Percentiles rank a stretch among this genome's conserved stretches.
Conservation (phyloP, 2,797 vertebrate genomes). For the Uromys caudimaculatus region DNA sequence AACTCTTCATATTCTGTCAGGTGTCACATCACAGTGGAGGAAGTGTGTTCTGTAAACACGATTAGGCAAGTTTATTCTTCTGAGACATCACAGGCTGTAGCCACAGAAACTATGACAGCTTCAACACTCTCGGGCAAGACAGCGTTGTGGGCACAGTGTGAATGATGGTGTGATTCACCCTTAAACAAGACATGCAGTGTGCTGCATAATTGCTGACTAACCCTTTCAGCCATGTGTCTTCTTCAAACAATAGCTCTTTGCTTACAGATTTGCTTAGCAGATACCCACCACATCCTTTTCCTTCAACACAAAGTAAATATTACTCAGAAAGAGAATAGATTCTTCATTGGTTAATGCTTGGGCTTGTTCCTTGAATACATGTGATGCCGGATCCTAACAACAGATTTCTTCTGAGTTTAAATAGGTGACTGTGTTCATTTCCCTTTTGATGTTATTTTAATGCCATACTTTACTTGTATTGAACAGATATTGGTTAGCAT, state of each 20-base stretch:
- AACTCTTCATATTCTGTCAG: not conserved
- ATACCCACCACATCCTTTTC: not conserved
- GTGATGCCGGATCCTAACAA: not conserved
- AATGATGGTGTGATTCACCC: not conserved
- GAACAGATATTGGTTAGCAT: not conserved
- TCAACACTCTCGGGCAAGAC: not conserved
- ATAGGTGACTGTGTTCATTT: conserved; percentile 53
- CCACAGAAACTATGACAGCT: no score
- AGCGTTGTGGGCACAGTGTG: not conserved
- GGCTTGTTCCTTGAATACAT: not conserved
- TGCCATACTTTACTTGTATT: not conserved
- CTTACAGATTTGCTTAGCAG: not conserved
- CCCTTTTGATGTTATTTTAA: conserved; percentile 70
- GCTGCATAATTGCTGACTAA: rapidly evolving
- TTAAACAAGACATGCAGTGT: not conserved
- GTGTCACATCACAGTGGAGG: not conserved
- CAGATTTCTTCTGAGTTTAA: conserved; percentile 23
- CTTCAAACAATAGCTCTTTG: not conserved
- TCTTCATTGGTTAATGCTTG: no score
- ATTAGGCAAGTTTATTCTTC: not conserved
- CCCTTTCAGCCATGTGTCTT: not conserved
- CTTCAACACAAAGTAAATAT: not conserved
- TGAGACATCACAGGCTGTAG: not conserved
- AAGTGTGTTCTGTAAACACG: not conserved
- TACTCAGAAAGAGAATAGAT: not conserved